These are phyloP conservation scores for Meganola albula DNA, from an alignment of 2,888 invertebrate species.

Conservation along the genomic window DNA sequence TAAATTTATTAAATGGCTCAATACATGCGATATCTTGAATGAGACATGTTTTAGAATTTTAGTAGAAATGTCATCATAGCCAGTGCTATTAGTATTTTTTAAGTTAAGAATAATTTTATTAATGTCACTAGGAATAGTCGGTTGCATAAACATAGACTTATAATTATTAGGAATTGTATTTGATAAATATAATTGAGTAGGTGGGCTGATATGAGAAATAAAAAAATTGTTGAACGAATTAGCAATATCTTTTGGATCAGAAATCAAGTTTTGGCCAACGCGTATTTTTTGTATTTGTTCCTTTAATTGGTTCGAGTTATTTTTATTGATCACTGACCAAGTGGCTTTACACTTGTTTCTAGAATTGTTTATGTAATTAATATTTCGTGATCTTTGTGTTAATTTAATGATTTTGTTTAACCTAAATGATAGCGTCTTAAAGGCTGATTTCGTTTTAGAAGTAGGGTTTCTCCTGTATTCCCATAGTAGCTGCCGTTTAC, in stretches of 20 bases:
- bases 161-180: neutral
- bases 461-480: slow-evolving; percentile 2
- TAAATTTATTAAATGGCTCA: neutral
- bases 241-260: neutral
- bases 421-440: neutral
- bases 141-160: slow-evolving; percentile 9
- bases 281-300: slow-evolving; percentile 1
- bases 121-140: slow-evolving; percentile 7
- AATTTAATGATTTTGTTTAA: slow-evolving; percentile 1
- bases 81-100: slow-evolving; percentile 12
- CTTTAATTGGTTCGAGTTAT: neutral
- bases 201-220: neutral
- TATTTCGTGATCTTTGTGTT: slow-evolving; percentile 4
- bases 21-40: neutral
- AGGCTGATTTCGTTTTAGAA: slow-evolving; percentile 1
- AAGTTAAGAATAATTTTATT: slow-evolving; percentile 6
- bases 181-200: neutral
- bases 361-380: neutral
- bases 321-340: slow-evolving; percentile 1
- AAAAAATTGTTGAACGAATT: slow-evolving; percentile 1
- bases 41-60: slow-evolving; percentile 10
- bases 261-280: too few relatives aligned
- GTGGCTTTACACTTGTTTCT: slow-evolving; percentile 3
- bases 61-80: slow-evolving; percentile 10
- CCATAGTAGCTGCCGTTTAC: slow-evolving; percentile 6